Conservation (phyloP, 2,113 vertebrate genomes). For the Amazona vittata region DNA sequence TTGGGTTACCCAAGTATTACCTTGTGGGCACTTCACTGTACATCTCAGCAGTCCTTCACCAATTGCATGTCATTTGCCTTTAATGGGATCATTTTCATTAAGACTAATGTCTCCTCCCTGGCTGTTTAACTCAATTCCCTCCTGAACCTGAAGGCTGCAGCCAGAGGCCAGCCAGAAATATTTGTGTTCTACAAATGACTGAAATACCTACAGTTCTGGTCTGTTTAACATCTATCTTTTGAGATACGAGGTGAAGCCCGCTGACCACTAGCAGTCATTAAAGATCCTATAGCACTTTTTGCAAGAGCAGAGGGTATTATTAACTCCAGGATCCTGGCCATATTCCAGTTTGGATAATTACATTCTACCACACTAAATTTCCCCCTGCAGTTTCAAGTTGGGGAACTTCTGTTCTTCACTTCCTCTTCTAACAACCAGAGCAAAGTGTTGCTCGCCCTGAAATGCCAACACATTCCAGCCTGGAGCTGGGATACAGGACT, state of each 20-base stretch:
- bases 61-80: background rate
- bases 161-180: background rate
- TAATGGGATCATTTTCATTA: conserved; percentile 32
- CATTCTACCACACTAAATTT: conserved; percentile 49
- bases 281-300: conserved; percentile 36
- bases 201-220: background rate
- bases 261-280: conserved; percentile 34
- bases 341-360: conserved; percentile 67
- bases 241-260: background rate
- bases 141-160: background rate
- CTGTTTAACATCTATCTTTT: background rate
- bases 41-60: background rate
- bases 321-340: conserved; percentile 44
- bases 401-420: conserved; percentile 42
- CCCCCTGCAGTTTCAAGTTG: conserved; percentile 40
- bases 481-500: background rate
- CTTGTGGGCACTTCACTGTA: background rate
- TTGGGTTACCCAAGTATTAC: background rate
- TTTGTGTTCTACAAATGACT: background rate
- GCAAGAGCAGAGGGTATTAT: conserved; percentile 51
- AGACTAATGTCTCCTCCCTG: conserved; percentile 4
- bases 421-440: conserved; percentile 28
- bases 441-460: background rate
- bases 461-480: background rate
- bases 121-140: background rate